phyloP scores from a whole-genome alignment of 2,113 vertebrate species.

The Melanocharis versteri region DNA sequence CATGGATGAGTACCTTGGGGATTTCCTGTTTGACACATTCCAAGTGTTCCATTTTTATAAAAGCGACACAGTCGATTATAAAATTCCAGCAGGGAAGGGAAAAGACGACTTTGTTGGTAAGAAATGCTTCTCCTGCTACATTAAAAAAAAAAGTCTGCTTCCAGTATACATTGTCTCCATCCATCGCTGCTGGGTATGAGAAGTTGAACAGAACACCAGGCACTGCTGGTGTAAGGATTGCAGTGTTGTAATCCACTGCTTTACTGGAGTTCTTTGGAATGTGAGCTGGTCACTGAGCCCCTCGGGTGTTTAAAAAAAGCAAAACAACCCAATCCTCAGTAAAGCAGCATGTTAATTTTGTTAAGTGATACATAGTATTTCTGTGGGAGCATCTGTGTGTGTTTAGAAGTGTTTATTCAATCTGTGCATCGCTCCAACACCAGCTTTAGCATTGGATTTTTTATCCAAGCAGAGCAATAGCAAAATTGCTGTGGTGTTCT shows the following conservation, averaged over 20 bases:
- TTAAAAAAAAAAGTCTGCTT: background rate
- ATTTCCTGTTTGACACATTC: constrained; percentile 91
- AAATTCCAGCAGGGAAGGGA: constrained; percentile 76
- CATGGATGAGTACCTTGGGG: constrained; percentile 95
- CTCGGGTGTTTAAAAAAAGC: background rate
- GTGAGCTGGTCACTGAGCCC: background rate
- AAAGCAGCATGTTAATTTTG: background rate
- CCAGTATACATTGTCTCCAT: accelerated
- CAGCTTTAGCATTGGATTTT: background rate
- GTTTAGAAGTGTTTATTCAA: background rate
- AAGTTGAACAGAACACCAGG: no score
- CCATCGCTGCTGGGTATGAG: accelerated
- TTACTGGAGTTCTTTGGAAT: background rate
- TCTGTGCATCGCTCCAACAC: background rate
- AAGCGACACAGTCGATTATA: constrained; percentile 83
- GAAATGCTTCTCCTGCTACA: background rate
- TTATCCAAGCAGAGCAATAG: background rate
- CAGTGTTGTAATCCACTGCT: background rate
- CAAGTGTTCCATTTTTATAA: constrained; percentile 87
- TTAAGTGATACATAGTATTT: background rate
- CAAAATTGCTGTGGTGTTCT: background rate
- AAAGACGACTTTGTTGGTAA: constrained; percentile 86
- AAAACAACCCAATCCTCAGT: background rate
- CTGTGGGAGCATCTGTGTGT: background rate
- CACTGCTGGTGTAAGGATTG: accelerated